A percentile compares a stretch with the other conserved stretches of the same genome.
Evolutionary conservation across 2,888 invertebrate species (phyloP).

Genomic region (Microctonus aethiopoides): DNA sequence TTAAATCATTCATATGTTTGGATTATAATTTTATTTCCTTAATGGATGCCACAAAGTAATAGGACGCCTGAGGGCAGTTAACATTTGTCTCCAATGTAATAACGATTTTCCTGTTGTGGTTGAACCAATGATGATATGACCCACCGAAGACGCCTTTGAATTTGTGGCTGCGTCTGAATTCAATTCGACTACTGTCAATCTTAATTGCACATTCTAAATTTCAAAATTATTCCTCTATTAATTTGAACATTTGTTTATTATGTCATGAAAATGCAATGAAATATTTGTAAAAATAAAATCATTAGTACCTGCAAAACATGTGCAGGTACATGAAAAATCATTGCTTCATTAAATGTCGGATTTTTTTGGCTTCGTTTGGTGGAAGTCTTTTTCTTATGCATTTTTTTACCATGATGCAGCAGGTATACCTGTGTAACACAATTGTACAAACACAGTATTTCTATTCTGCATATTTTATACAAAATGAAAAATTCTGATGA

Average conservation of each 20-base stretch:
- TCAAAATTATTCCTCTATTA: neutral
- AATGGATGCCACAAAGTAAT: slow-evolving; percentile 88
- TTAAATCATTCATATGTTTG: neutral
- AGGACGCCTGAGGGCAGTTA: slow-evolving; percentile 81
- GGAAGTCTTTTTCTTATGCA: slow-evolving; percentile 84
- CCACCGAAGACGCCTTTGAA: slow-evolving; percentile 75
- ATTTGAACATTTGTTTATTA: neutral
- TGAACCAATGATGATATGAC: slow-evolving; percentile 83
- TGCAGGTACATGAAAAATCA: slow-evolving; percentile 85
- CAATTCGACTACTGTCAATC: slow-evolving; percentile 74
- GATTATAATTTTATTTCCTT: slow-evolving; percentile 64
- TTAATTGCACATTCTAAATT: slow-evolving; percentile 77
- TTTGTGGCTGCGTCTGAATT: slow-evolving; percentile 64
- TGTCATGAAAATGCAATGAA: neutral
- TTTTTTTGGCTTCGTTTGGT: slow-evolving; percentile 79
- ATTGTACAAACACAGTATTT: neutral
- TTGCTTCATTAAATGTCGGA: slow-evolving; percentile 86
- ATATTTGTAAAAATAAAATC: too few species aligned
- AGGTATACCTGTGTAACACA: slow-evolving; percentile 73
- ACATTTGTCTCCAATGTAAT: slow-evolving; percentile 87
- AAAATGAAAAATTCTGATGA: slow-evolving; percentile 5
- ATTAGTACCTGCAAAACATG: slow-evolving; percentile 75
- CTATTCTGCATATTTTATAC: neutral
- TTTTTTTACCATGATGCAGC: slow-evolving; percentile 82
- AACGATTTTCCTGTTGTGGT: slow-evolving; percentile 78